Percentiles rank a stretch among this genome's conserved stretches.
phyloP scores from a whole-genome alignment of 23 tunicate genomes.

The Corella eumyota region DNA sequence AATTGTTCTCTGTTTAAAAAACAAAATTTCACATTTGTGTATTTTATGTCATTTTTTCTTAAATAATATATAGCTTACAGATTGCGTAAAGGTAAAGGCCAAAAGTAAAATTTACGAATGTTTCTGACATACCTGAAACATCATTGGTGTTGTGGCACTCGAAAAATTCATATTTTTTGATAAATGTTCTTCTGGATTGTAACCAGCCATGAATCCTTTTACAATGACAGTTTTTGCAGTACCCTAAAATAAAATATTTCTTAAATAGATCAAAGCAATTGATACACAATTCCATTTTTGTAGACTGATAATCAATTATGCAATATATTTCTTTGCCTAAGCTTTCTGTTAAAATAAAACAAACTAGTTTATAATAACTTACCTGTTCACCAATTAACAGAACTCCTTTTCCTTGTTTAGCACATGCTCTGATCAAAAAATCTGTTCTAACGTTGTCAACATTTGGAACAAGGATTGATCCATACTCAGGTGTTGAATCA shows the following conservation, averaged over 20 bases:
- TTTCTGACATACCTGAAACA: slow-evolving; percentile 90
- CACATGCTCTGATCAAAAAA: slow-evolving; percentile 65
- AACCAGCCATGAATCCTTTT: slow-evolving; percentile 61
- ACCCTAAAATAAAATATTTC: slow-evolving; percentile 40
- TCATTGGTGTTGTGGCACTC: slow-evolving; percentile 94
- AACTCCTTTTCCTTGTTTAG: slow-evolving; percentile 95
- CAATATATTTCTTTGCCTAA: too few species aligned
- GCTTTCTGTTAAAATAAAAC: too few species aligned
- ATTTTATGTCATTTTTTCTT: not conserved
- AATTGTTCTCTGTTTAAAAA: slow-evolving; percentile 67
- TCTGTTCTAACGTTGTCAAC: slow-evolving; percentile 89
- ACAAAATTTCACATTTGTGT: not conserved
- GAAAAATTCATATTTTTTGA: slow-evolving; percentile 88
- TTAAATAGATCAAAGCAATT: not conserved
- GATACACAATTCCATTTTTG: too few species aligned
- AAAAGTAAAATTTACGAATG: not conserved
- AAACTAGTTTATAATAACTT: not conserved
- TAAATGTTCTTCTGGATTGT: slow-evolving; percentile 88
- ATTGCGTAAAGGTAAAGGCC: not conserved
- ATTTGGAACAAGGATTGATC: slow-evolving; percentile 87
- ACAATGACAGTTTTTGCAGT: slow-evolving; percentile 93
- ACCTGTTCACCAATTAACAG: slow-evolving; percentile 93
- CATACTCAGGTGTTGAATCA: slow-evolving; percentile 82
- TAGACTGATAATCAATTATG: too few species aligned
- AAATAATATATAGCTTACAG: not conserved